Conservation (phyloP, 2,113 vertebrate genomes). For the Triplophysa rosa region DNA sequence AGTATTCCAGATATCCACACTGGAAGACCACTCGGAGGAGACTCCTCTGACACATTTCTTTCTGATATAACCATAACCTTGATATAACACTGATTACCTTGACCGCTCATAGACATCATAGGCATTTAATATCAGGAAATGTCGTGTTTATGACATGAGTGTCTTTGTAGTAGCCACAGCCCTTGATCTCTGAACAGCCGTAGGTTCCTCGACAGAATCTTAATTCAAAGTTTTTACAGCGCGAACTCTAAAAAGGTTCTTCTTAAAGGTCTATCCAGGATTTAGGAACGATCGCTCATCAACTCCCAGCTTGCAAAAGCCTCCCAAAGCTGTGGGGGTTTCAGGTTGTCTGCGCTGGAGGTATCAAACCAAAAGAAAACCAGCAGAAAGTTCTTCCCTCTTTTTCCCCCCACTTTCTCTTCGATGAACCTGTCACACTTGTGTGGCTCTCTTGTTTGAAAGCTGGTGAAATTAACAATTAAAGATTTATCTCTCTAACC, state of each 20-base stretch:
- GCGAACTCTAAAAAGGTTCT: constrained; percentile 55
- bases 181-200: constrained; percentile 61
- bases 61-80: constrained; percentile 57
- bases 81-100: constrained; percentile 49
- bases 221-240: constrained; percentile 72
- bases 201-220: constrained; percentile 64
- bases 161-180: constrained; percentile 65
- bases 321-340: constrained; percentile 61
- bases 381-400: constrained; percentile 53
- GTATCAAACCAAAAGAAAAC: constrained; percentile 59
- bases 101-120: constrained; percentile 61
- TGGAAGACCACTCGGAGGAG: constrained; percentile 59
- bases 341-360: constrained; percentile 75
- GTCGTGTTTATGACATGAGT: constrained; percentile 62
- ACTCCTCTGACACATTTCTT: constrained; percentile 51
- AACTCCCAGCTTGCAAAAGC: constrained; percentile 56
- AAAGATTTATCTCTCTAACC: constrained; percentile 82
- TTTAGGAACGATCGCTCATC: constrained; percentile 59
- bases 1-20: constrained; percentile 63
- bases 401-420: constrained; percentile 51
- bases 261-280: constrained; percentile 56
- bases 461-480: constrained; percentile 68
- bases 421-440: constrained; percentile 56
- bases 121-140: constrained; percentile 67
- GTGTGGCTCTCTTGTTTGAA: constrained; percentile 45